phyloP scores from a whole-genome alignment of 2,888 invertebrate species.

The Crossocerus cetratus region DNA sequence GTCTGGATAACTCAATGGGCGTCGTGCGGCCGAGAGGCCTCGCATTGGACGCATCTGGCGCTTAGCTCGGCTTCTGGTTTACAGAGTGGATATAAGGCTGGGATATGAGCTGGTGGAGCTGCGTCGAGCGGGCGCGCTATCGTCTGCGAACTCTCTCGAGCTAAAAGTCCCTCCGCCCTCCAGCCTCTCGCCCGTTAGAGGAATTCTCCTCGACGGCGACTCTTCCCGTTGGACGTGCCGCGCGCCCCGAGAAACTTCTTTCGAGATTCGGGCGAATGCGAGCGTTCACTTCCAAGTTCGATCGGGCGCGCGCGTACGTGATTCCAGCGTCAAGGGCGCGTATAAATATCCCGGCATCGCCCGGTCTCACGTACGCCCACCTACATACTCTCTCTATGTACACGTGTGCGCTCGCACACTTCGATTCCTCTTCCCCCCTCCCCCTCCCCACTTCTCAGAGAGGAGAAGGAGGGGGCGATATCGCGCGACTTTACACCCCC shows the following conservation, averaged over 20 bases:
- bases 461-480: neutral
- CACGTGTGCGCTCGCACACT: neutral
- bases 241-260: too few relatives aligned
- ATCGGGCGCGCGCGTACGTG: too few relatives aligned
- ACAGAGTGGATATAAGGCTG: slow-evolving; percentile 73
- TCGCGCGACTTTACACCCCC: neutral
- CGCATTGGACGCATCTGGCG: slow-evolving; percentile 66
- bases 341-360: neutral
- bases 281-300: too few relatives aligned
- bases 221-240: too few relatives aligned
- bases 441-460: too few relatives aligned
- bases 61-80: slow-evolving; percentile 65
- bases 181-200: neutral
- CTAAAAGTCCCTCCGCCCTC: slow-evolving; percentile 11
- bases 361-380: too few relatives aligned
- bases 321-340: neutral
- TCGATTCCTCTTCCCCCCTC: too few relatives aligned
- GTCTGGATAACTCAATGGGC: slow-evolving; percentile 51
- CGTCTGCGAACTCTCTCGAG: slow-evolving; percentile 38
- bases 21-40: slow-evolving; percentile 38
- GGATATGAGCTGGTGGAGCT: slow-evolving; percentile 66
- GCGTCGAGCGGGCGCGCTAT: slow-evolving; percentile 39
- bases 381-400: neutral
- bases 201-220: neutral
- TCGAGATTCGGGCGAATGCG: too few relatives aligned